phyloP scores from a whole-genome alignment of 2,113 vertebrate species.

The Amphiprion ocellaris region DNA sequence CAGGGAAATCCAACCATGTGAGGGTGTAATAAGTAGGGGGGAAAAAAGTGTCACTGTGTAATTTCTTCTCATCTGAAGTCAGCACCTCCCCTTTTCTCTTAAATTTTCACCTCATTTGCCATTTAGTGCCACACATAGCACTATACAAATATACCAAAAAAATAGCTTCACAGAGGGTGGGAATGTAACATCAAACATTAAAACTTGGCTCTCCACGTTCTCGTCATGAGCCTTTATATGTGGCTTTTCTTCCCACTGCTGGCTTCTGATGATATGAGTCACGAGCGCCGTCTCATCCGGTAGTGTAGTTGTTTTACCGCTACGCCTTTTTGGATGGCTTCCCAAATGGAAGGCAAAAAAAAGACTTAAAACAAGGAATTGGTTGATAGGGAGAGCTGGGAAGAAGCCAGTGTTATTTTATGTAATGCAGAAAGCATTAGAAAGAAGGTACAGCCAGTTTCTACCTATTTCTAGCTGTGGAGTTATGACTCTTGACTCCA shows the following conservation, averaged over 20 bases:
- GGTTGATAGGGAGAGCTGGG: slow-evolving; percentile 30
- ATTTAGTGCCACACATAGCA: too few species aligned
- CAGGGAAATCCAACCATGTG: too few species aligned
- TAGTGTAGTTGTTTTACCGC: slow-evolving; percentile 43
- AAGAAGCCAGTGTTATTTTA: slow-evolving; percentile 23
- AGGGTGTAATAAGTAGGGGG: too few species aligned
- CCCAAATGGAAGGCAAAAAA: slow-evolving; percentile 18
- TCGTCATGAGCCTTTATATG: slow-evolving; percentile 13
- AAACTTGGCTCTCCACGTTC: slow-evolving; percentile 15
- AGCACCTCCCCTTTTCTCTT: too few species aligned
- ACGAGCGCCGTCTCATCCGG: slow-evolving; percentile 37
- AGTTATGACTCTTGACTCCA: neutral
- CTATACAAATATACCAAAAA: too few species aligned
- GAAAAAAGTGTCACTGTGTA: too few species aligned
- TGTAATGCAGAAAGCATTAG: neutral
- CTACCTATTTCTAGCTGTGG: neutral
- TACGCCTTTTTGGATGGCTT: slow-evolving; percentile 51
- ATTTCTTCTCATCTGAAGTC: too few species aligned
- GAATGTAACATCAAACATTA: slow-evolving; percentile 28
- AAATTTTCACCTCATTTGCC: too few species aligned
- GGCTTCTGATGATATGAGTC: slow-evolving; percentile 55
- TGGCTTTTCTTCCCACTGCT: slow-evolving; percentile 40
- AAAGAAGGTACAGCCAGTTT: neutral
- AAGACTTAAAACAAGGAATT: slow-evolving; percentile 46
- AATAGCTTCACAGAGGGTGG: neutral